Evolutionary conservation across 2,113 vertebrate species (phyloP), one percentile per base, ranked within the genome.

Genomic region (Datnioides undecimradiatus): DNA sequence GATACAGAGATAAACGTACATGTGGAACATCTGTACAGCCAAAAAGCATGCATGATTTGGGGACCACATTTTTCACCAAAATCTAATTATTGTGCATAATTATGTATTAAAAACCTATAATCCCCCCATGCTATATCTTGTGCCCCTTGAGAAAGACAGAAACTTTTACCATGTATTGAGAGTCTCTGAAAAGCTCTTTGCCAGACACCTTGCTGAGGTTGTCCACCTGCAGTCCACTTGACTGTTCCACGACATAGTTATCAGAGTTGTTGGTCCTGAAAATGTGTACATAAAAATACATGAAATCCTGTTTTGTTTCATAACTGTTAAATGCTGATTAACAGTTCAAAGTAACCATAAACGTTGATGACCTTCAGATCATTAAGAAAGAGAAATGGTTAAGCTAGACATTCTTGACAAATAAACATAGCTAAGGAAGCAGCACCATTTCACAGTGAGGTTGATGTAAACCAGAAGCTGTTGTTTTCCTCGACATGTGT

Each of bases 401-500:
- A 33, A 8, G 19, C 59, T 17, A 40, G 17, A 27, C 7, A 29
- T 43, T 43, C 1, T 64, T 60, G 8, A 71, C 1, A 57, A 43
- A 67, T 65, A 41, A 79, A 84, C 1, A 34, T 43, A 52, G 11
- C 38, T 46, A 12, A 70, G 14, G 21, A 72, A 54, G 54, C 2
- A 3, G 34, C 33, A 93, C 95, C 95, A 96, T 89, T 91, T 92
- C 21, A 94, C 84, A 11, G 54, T 94, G 68, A 96, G 91, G 25
- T 83, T 74, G 17, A 93, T 93, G 86, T 87, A 95, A 46, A 92
- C 90, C 68, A 93, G 78, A 64, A 96, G 88, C 79, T 92, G 81
- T 40, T 93, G 91, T 81, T 85, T 87, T 70, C 94, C 95, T 5
- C 0, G 5, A 12, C 96, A 95, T 4, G 36, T 43, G 0, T 51